These are phyloP conservation scores for Eulemur coronatus DNA, from an alignment of 2,797 vertebrate genomes.

Conservation along the genomic window DNA sequence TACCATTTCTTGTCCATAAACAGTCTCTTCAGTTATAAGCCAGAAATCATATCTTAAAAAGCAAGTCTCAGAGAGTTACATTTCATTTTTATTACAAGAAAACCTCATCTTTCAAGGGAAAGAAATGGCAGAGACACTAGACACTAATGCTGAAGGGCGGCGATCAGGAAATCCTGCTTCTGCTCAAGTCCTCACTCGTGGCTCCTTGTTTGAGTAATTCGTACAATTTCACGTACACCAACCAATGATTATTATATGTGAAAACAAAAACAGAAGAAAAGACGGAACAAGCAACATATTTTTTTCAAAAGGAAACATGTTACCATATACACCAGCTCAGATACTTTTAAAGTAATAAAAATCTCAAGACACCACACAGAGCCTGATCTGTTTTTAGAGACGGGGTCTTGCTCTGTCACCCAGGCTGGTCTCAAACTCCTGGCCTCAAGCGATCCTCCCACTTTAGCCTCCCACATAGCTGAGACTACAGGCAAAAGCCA, in stretches of 20 bases:
- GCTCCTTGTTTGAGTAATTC: conserved; percentile 39
- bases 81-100: conserved; percentile 67
- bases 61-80: conserved; percentile 39
- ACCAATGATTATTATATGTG: not conserved
- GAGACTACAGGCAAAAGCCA: not conserved
- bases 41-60: conserved; percentile 60
- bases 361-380: not conserved
- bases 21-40: conserved; percentile 55
- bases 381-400: not conserved
- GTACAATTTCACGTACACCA: not conserved
- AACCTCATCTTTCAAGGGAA: conserved; percentile 62
- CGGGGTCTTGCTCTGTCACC: too few species aligned
- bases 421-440: not conserved
- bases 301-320: conserved; percentile 3
- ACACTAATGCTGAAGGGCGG: not conserved
- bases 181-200: not conserved
- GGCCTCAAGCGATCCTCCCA: not conserved
- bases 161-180: not conserved
- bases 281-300: not conserved
- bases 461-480: not conserved
- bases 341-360: conserved; percentile 20
- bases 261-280: conserved; percentile 4
- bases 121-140: not conserved
- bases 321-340: not conserved
- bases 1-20: conserved; percentile 51